Evolutionary conservation across 2,797 vertebrate species (phyloP).

Genomic region (Sebastes dallii): DNA sequence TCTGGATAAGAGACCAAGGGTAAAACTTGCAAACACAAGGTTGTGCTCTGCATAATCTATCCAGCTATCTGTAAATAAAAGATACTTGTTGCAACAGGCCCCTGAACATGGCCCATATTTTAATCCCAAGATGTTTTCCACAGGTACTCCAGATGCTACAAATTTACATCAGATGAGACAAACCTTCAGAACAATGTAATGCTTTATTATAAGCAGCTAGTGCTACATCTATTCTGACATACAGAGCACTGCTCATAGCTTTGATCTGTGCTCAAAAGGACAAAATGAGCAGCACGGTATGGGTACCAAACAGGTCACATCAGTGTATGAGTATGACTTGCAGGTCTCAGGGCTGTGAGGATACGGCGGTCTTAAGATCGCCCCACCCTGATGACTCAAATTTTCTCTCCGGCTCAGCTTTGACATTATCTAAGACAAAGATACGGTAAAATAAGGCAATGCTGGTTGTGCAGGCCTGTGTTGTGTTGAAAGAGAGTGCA

Average conservation of each 20-base stretch:
- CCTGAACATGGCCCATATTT: neutral
- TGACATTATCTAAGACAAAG: constrained; percentile 9
- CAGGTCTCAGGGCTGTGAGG: neutral
- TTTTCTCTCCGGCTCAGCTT: neutral
- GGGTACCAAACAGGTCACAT: neutral
- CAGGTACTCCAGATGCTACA: neutral
- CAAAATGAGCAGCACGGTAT: neutral
- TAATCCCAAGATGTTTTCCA: neutral
- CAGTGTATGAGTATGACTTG: neutral
- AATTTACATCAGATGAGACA: neutral
- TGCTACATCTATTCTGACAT: neutral
- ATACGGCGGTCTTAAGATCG: neutral
- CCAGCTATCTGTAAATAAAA: neutral
- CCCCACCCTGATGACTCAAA: neutral
- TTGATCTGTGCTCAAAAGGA: constrained; percentile 4
- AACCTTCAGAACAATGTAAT: constrained; percentile 9
- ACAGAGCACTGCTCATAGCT: neutral
- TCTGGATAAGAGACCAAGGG: neutral
- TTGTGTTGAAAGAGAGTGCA: neutral
- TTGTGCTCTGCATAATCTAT: neutral
- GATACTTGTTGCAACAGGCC: neutral
- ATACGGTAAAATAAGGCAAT: constrained; percentile 48
- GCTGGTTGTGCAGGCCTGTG: constrained; percentile 44
- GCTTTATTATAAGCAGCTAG: neutral
- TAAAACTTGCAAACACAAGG: neutral